Evolutionary conservation across 2,113 vertebrate species (phyloP).

Genomic region (Chaetodon trifascialis): DNA sequence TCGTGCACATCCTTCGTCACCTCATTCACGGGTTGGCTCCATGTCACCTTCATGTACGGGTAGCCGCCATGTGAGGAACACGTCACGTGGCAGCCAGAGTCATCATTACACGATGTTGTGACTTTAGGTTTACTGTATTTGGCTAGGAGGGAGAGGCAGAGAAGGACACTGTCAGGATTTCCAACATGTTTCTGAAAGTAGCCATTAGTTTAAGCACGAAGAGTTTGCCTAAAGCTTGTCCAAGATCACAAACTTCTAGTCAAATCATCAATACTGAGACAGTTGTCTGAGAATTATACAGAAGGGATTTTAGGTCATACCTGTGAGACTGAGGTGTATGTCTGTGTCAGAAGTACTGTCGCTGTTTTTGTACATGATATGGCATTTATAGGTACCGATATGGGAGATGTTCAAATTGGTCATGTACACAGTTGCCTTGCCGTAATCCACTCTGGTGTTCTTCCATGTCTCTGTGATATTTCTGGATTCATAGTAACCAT

Average conservation of each 20-base stretch:
- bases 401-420: constrained; percentile 25
- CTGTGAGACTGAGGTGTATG: constrained; percentile 52
- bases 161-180: not conserved
- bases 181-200: not conserved
- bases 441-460: constrained; percentile 16
- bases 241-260: not conserved
- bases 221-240: not conserved
- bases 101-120: accelerated
- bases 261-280: not conserved
- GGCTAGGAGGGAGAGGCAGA: constrained; percentile 35
- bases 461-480: accelerated
- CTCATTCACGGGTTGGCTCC: not conserved
- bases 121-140: constrained; percentile 57
- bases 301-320: constrained; percentile 39
- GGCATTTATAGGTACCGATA: not conserved
- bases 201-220: not conserved
- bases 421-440: constrained; percentile 8
- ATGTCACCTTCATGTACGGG: not conserved
- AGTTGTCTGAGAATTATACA: not conserved
- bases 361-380: accelerated
- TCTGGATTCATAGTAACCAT: not conserved
- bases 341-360: accelerated
- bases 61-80: constrained; percentile 66
- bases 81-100: not conserved
- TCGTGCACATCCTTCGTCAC: not conserved